Conservation (phyloP, 2,797 vertebrate species). For the Capromys pilorides region DNA sequence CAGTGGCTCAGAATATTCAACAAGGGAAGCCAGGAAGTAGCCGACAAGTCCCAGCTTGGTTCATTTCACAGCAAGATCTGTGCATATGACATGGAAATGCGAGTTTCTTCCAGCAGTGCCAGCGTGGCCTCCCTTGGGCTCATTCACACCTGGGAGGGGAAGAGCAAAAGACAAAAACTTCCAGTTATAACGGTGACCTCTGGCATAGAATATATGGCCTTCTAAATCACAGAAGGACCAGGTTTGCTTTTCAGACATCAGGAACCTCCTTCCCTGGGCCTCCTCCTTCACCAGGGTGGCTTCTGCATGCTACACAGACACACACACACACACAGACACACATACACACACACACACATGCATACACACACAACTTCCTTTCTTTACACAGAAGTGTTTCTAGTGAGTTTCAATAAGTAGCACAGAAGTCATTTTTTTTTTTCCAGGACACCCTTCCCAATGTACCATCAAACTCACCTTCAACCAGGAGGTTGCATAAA, state of each 20-base stretch:
- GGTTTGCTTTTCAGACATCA: neutral
- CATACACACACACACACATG: neutral
- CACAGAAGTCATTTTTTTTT: neutral
- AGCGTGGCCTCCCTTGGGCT: constrained; percentile 54
- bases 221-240: neutral
- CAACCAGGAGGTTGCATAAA: neutral
- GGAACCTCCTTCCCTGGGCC: neutral
- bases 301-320: neutral
- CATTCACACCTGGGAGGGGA: constrained; percentile 48
- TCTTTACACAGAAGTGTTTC: neutral
- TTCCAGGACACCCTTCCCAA: neutral
- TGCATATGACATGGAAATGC: neutral
- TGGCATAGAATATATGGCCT: neutral
- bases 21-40: neutral
- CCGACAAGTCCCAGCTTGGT: fast-evolving
- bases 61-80: constrained; percentile 47
- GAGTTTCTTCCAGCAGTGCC: neutral
- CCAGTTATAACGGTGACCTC: constrained; percentile 9
- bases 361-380: neutral
- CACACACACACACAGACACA: neutral
- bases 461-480: neutral
- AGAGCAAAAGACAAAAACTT: constrained; percentile 52
- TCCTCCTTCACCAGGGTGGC: neutral
- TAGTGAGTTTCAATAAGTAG: neutral
- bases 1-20: fast-evolving